Conservation (phyloP, 2,113 vertebrate species). For the Procavia capensis region DNA sequence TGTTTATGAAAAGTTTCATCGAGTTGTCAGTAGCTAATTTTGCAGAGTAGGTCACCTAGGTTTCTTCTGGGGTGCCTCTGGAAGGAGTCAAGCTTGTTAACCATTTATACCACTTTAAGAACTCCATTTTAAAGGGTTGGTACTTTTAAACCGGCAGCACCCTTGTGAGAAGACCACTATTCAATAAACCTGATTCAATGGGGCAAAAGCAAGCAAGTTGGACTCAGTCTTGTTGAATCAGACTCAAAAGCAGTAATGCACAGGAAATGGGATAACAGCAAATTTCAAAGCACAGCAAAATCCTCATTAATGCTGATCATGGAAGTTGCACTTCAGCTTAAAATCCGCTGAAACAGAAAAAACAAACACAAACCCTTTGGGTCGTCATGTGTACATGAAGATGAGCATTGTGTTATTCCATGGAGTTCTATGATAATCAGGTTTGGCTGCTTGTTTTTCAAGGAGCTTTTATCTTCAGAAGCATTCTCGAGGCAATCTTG, state of each 20-base stretch:
- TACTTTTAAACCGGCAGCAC: slow-evolving; percentile 8
- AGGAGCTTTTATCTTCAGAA: slow-evolving; percentile 57
- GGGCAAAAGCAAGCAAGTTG: background rate
- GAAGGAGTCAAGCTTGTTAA: background rate
- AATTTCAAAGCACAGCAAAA: slow-evolving; percentile 74
- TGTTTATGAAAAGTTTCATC: too few species aligned
- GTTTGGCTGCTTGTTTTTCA: slow-evolving; percentile 40
- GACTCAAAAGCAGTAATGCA: slow-evolving; percentile 45
- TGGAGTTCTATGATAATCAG: background rate
- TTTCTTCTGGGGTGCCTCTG: background rate
- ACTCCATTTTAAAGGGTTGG: background rate
- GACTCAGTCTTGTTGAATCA: slow-evolving; percentile 32
- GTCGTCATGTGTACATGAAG: slow-evolving; percentile 35
- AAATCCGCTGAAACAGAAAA: slow-evolving; percentile 72
- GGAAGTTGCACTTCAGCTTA: slow-evolving; percentile 66
- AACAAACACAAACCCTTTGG: slow-evolving; percentile 18
- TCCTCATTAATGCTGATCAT: slow-evolving; percentile 63
- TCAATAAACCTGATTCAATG: slow-evolving; percentile 9
- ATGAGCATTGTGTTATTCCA: background rate
- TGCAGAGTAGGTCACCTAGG: background rate
- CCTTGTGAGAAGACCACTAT: background rate
- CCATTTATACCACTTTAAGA: background rate
- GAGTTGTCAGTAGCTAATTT: background rate
- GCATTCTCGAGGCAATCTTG: background rate
- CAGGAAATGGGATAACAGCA: slow-evolving; percentile 63